A percentile compares a stretch with the other conserved stretches of the same genome.
Evolutionary conservation across 2,888 invertebrate species (phyloP).

Genomic region (Terebella lapidaria): DNA sequence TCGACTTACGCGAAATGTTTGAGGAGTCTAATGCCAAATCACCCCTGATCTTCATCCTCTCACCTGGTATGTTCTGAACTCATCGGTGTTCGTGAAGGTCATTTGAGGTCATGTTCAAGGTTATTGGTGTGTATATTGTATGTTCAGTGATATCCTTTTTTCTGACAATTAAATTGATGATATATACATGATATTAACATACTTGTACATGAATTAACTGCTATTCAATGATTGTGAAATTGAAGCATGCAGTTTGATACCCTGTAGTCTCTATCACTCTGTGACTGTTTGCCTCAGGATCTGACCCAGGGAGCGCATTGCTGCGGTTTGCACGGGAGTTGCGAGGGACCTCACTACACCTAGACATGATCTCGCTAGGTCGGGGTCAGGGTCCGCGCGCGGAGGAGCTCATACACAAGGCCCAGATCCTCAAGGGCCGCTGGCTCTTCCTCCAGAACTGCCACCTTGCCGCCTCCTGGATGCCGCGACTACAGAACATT

Average conservation of each 20-base stretch:
- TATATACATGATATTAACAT: no score
- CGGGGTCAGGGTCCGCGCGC: constrained; percentile 52
- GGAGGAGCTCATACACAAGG: constrained; percentile 52
- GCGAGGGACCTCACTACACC: constrained; percentile 46
- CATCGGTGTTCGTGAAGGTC: no score
- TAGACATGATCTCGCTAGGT: constrained; percentile 54
- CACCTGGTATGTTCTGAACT: constrained; percentile 42
- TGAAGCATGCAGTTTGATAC: no score
- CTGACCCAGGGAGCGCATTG: constrained; percentile 48
- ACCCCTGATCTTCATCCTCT: constrained; percentile 51
- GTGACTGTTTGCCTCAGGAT: no score
- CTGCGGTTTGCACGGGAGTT: constrained; percentile 49
- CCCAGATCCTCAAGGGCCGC: constrained; percentile 51
- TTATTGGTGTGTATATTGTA: no score
- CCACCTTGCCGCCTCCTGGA: constrained; percentile 52
- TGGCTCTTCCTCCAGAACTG: constrained; percentile 55
- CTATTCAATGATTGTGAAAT: no score
- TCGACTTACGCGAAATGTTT: constrained; percentile 49
- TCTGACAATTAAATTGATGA: no score
- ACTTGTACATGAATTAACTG: no score
- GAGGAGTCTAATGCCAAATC: constrained; percentile 45
- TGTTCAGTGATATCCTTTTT: no score
- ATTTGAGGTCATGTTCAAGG: no score
- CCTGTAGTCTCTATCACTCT: no score
- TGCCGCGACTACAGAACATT: constrained; percentile 47